phyloP scores from a whole-genome alignment of 2,888 invertebrate genomes.

The Zeuzera pyrina region DNA sequence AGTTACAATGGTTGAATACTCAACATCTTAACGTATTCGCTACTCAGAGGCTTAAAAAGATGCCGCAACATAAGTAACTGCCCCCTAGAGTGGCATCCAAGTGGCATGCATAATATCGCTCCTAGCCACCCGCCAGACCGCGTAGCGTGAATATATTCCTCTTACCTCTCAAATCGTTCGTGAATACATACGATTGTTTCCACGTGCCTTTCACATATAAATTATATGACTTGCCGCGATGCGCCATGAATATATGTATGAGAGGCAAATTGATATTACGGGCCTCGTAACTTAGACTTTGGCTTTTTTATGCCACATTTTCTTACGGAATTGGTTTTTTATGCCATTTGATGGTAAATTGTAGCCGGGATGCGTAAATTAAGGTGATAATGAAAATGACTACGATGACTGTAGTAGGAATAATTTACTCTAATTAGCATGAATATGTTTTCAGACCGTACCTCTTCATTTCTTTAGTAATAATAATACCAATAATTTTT shows the following conservation, averaged over 20 bases:
- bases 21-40: slow-evolving; percentile 8
- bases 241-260: slow-evolving; percentile 67
- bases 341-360: slow-evolving; percentile 47
- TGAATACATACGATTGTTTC: slow-evolving; percentile 62
- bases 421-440: no score
- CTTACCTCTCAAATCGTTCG: slow-evolving; percentile 54
- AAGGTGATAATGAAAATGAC: slow-evolving; percentile 47
- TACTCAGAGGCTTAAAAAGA: slow-evolving; percentile 32
- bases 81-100: slow-evolving; percentile 62
- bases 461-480: no score
- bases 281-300: slow-evolving; percentile 50
- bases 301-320: slow-evolving; percentile 47
- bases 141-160: slow-evolving; percentile 28
- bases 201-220: slow-evolving; percentile 64
- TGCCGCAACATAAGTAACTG: slow-evolving; percentile 56
- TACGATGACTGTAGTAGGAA: no score
- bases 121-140: slow-evolving; percentile 8
- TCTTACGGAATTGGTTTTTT: slow-evolving; percentile 55
- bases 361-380: slow-evolving; percentile 63
- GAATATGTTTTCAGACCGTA: no score
- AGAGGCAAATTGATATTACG: slow-evolving; percentile 68
- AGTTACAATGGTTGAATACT: not conserved
- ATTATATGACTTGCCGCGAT: slow-evolving; percentile 65
- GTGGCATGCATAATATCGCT: slow-evolving; percentile 54
- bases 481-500: no score